phyloP scores from a whole-genome alignment of 2,797 vertebrate genomes.

The Eupleurogrammus muticus region DNA sequence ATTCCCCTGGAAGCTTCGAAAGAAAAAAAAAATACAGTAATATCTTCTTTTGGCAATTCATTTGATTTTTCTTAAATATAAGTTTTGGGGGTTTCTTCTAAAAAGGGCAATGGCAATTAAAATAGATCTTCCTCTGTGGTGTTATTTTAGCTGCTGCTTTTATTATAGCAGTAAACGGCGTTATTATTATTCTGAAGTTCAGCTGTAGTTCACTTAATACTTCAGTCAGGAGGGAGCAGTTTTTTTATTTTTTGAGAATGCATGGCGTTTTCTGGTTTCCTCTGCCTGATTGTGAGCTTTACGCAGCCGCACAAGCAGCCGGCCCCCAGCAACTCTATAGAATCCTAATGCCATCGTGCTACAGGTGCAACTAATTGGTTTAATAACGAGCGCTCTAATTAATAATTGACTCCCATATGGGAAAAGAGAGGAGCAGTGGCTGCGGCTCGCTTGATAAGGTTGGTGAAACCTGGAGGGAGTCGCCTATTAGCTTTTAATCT shows the following conservation, averaged over 20 bases:
- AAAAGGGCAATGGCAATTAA: constrained; percentile 21
- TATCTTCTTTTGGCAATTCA: constrained; percentile 24
- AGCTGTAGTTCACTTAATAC: not conserved
- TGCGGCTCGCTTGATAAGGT: constrained; percentile 17
- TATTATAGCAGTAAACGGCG: not conserved
- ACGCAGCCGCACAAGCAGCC: not conserved
- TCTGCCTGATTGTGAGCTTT: not conserved
- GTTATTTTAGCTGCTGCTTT: constrained; percentile 18
- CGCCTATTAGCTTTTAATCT: constrained; percentile 28
- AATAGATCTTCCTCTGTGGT: constrained; percentile 4
- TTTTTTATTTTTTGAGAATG: not conserved
- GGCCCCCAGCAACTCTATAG: no score
- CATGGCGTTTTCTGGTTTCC: not conserved
- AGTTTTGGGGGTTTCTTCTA: constrained; percentile 11
- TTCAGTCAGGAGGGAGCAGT: not conserved
- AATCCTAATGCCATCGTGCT: not conserved
- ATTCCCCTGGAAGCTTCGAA: constrained; percentile 62
- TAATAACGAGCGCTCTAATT: constrained; percentile 31
- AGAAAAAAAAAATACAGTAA: constrained; percentile 33
- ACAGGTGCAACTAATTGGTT: constrained; percentile 26
- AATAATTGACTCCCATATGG: constrained; percentile 22
- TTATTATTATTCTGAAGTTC: constrained; percentile 12
- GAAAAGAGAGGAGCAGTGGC: not conserved
- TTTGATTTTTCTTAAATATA: constrained; percentile 23
- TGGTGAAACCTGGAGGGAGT: constrained; percentile 19